Percentiles rank a stretch among this genome's conserved stretches.
phyloP scores from a whole-genome alignment of 2,797 vertebrate genomes.

The Crypturellus tataupa region DNA sequence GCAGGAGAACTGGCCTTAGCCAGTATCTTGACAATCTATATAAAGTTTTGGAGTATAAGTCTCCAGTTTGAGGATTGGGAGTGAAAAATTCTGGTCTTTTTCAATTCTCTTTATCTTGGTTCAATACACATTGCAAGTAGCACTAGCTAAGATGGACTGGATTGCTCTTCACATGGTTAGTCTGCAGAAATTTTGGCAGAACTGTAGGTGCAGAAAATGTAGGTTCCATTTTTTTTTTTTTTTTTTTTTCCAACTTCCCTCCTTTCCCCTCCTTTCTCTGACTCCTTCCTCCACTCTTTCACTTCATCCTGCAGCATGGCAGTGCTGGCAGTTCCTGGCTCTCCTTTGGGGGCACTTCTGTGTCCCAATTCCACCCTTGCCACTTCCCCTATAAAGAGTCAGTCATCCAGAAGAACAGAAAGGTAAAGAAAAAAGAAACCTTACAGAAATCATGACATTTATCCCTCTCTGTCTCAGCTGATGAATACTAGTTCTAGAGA shows the following conservation, averaged over 20 bases:
- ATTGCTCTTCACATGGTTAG: not conserved
- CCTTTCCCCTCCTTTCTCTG: not conserved
- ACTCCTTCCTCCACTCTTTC: not conserved
- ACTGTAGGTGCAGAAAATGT: not conserved
- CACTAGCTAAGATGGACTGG: not conserved
- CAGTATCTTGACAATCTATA: not conserved
- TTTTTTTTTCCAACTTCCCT: not conserved
- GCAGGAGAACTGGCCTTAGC: not conserved
- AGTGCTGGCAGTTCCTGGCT: not conserved
- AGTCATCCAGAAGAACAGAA: not conserved
- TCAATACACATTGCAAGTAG: not conserved
- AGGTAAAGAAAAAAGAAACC: not conserved
- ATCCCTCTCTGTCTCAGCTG: not conserved
- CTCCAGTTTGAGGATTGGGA: not conserved
- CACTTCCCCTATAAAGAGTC: accelerated
- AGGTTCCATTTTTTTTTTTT: not conserved
- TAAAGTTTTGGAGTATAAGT: not conserved
- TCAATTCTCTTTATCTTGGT: not conserved
- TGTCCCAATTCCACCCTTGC: not conserved
- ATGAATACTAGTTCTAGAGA: not conserved
- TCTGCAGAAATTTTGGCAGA: not conserved
- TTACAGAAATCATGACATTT: not conserved
- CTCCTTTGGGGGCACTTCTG: not conserved
- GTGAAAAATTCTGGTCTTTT: not conserved
- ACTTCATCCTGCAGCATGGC: accelerated